Conservation (phyloP, 2,888 invertebrate genomes). For the Caenorhabditis becei region DNA sequence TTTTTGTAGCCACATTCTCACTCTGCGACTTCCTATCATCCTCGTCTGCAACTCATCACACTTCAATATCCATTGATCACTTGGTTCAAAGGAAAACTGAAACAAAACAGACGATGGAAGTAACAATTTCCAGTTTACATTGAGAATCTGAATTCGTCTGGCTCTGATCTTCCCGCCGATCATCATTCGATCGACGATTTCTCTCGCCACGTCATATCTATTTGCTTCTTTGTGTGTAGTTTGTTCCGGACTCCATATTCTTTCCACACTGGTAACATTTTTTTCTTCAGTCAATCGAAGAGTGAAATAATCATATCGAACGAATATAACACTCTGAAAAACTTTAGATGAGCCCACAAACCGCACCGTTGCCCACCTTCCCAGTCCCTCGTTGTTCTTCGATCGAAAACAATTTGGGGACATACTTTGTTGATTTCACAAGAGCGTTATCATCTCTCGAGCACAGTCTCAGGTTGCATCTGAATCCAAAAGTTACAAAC, state of each 20-base stretch:
- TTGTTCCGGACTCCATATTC: neutral
- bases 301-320: neutral
- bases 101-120: neutral
- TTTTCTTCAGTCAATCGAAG: neutral
- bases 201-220: conserved; percentile 2
- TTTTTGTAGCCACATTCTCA: conserved; percentile 12
- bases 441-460: conserved; percentile 2
- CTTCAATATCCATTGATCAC: conserved; percentile 7
- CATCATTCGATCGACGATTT: conserved; percentile 1
- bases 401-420: conserved; percentile 13
- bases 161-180: conserved; percentile 1
- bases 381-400: conserved; percentile 1
- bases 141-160: conserved; percentile 1
- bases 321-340: neutral
- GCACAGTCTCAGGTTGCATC: too few relatives aligned
- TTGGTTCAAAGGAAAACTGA: conserved; percentile 10
- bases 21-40: conserved; percentile 6
- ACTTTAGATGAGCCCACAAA: neutral
- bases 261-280: neutral
- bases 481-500: conserved; percentile 18
- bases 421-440: conserved; percentile 11
- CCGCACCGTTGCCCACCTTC: neutral
- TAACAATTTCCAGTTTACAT: conserved; percentile 21
- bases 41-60: conserved; percentile 15
- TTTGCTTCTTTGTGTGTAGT: neutral